These are phyloP conservation scores for Emesis russula DNA, from an alignment of 2,888 invertebrate genomes.

Conservation along the genomic window DNA sequence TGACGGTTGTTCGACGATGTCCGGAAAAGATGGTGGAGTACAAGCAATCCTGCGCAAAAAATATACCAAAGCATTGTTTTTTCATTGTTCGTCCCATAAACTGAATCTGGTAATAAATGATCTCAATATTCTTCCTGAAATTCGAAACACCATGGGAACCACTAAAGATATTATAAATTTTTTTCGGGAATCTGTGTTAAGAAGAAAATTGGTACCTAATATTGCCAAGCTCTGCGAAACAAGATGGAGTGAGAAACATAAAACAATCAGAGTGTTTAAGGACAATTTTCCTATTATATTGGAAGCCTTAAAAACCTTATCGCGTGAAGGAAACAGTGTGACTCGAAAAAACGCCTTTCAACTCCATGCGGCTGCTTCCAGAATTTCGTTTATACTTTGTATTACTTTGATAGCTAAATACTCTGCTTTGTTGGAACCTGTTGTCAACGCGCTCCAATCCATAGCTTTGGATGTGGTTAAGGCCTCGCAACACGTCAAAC, in stretches of 20 bases:
- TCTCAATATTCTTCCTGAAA: slow-evolving; percentile 71
- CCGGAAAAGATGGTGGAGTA: slow-evolving; percentile 65
- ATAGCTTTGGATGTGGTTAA: slow-evolving; percentile 81
- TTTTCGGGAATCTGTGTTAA: slow-evolving; percentile 84
- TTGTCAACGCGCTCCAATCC: slow-evolving; percentile 86
- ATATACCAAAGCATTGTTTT: slow-evolving; percentile 59
- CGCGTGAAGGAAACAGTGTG: slow-evolving; percentile 10
- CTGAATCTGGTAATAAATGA: slow-evolving; percentile 64
- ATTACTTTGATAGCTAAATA: slow-evolving; percentile 86
- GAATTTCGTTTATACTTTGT: slow-evolving; percentile 74
- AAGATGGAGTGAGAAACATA: slow-evolving; percentile 75
- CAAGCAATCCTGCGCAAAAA: slow-evolving; percentile 57
- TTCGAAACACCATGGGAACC: slow-evolving; percentile 73
- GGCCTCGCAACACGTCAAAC: slow-evolving; percentile 73
- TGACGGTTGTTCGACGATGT: slow-evolving; percentile 73
- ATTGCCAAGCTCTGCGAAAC: slow-evolving; percentile 74
- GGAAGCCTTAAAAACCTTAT: neutral
- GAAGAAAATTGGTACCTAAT: slow-evolving; percentile 86
- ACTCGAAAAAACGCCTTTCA: slow-evolving; percentile 85
- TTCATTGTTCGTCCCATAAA: slow-evolving; percentile 65
- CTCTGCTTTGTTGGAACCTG: slow-evolving; percentile 85
- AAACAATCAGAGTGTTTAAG: slow-evolving; percentile 79
- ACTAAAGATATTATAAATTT: slow-evolving; percentile 69
- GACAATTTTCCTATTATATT: slow-evolving; percentile 78
- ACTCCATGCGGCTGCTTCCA: slow-evolving; percentile 77